These are phyloP conservation scores for Monomorium pharaonis DNA, from an alignment of 1,140 invertebrate genomes.

Conservation along the genomic window DNA sequence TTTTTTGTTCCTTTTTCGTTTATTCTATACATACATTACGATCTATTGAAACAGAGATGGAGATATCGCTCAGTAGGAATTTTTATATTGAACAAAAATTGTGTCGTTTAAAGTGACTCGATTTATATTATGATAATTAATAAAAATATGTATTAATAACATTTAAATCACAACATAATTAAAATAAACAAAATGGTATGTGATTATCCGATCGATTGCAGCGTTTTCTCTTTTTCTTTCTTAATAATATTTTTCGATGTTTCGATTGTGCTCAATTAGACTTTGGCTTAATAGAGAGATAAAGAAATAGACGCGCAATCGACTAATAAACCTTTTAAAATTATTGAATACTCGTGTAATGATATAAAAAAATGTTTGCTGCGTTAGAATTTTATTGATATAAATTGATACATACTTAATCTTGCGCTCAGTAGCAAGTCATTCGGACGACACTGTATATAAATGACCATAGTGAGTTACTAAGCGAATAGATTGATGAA, in stretches of 20 bases:
- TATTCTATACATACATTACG: background rate
- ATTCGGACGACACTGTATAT: background rate
- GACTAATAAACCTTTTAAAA: background rate
- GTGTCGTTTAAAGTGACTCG: background rate
- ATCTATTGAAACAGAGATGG: background rate
- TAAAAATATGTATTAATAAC: background rate
- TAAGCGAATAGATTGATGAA: background rate
- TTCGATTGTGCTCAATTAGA: background rate
- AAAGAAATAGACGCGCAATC: background rate
- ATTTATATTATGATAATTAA: background rate
- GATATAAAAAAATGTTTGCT: background rate
- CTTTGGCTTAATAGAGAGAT: background rate
- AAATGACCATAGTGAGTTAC: background rate
- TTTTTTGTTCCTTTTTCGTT: background rate
- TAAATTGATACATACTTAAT: background rate
- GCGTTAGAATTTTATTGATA: background rate
- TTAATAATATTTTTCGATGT: constrained; percentile 1
- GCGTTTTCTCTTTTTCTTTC: background rate
- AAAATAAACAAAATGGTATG: background rate
- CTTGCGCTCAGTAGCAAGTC: background rate
- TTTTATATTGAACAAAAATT: background rate
- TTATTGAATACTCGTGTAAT: background rate
- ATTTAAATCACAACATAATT: background rate
- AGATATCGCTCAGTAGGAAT: background rate
- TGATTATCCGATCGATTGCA: background rate